Base-by-base conservation (phyloP, 2,113 vertebrate species). In the Alligator sinensis region DNA sequence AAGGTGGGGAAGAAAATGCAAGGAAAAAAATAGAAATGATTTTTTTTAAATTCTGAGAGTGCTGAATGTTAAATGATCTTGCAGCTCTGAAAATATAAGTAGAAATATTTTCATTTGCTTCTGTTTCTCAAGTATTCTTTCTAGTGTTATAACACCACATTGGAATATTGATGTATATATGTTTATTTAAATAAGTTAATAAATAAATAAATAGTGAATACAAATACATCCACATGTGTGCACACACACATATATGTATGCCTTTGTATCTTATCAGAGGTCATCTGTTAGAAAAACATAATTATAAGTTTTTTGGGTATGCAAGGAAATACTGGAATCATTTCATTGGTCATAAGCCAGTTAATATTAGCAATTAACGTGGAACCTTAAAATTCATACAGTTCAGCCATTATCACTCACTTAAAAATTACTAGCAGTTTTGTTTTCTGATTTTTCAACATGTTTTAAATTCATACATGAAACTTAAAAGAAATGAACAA, bases 401-500 rank as follows among this genome's bases (percentile, higher is more conserved):
- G 61, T 55, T 85, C 54, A 82, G 14, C 57, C 61, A 80, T 16
- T 34, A 63, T 11, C 13, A 61, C 4, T 75, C 15, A 27, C 27
- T 27, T 77, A 24, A 77, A 93, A 77, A 61, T 5, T n/a, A 74
- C 24, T 80, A 27, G 34, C 14, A 55, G 18, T n/a, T 94, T 19
- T 12, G 11, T 11, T 12, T 24, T 68, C 21, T 62, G 38, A 66
- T 8, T 86, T 54, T 61, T 25, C 34, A 87, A 89, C 55, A 66
- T 19, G 2, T 82, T 54, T 91, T 90, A 47, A 79, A 86, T 88
- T 72, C 77, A 54, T 27, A 5, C 2, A 18, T 3, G 1, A 17
- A 82, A 85, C 60, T 9, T 18, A 84, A 86, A 64, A 85, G 78
- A 88, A 84, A 90, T 63, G 63, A 88, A 9, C 21, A 59, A 11